Conservation (phyloP, 2,888 invertebrate genomes). For the Hirudinaria manillensis region DNA sequence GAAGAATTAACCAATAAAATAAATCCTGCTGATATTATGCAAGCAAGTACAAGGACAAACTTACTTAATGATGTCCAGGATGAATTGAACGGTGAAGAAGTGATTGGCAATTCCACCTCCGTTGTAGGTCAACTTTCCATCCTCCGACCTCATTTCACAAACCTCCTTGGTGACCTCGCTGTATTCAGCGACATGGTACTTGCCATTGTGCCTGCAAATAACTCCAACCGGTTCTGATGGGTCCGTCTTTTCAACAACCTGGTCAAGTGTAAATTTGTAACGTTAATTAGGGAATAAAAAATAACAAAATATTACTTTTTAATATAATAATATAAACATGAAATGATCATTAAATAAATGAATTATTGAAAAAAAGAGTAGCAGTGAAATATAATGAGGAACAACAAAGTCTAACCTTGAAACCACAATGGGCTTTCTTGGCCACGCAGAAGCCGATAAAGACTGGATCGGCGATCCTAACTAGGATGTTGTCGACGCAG, state of each 20-base stretch:
- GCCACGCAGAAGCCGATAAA: slow-evolving; percentile 89
- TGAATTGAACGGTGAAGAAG: slow-evolving; percentile 81
- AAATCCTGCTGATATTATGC: too few relatives aligned
- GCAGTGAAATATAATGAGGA: too few relatives aligned
- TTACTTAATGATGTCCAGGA: slow-evolving; percentile 66
- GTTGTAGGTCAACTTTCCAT: slow-evolving; percentile 78
- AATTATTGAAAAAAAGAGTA: too few relatives aligned
- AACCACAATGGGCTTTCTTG: slow-evolving; percentile 86
- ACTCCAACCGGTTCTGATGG: slow-evolving; percentile 93
- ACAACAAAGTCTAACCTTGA: slow-evolving; percentile 82
- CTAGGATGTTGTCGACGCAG: slow-evolving; percentile 95
- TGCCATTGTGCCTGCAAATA: slow-evolving; percentile 83
- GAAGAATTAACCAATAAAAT: too few relatives aligned
- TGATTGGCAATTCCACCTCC: slow-evolving; percentile 98
- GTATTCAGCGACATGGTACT: slow-evolving; percentile 87
- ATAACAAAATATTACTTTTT: too few relatives aligned
- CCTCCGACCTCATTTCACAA: slow-evolving; percentile 68
- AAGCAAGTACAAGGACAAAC: slow-evolving; percentile 32
- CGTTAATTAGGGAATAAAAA: too few relatives aligned
- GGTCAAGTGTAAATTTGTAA: slow-evolving; percentile 22
- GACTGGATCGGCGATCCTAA: slow-evolving; percentile 92
- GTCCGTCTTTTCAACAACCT: slow-evolving; percentile 76
- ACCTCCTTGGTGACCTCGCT: slow-evolving; percentile 86
- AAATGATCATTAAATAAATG: too few relatives aligned
- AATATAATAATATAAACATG: too few relatives aligned